Percentiles rank a stretch among this genome's conserved stretches.
phyloP scores from a whole-genome alignment of 2,888 invertebrate species.

The Automeris io region DNA sequence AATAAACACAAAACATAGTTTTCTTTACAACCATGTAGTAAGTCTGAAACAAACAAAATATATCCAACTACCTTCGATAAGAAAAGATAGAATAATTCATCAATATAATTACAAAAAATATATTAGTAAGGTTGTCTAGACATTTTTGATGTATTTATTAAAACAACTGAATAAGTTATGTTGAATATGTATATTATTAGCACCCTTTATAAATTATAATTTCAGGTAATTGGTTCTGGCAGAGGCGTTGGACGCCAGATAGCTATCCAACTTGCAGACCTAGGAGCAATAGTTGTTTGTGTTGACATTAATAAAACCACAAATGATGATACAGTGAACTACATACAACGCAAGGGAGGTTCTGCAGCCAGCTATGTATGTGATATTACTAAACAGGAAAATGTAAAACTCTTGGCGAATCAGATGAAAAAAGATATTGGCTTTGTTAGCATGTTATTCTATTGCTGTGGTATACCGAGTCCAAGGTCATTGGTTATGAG shows the following conservation, averaged over 20 bases:
- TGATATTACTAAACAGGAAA: constrained; percentile 74
- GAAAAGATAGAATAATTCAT: too few relatives aligned
- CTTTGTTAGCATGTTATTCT: constrained; percentile 78
- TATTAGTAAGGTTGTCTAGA: too few relatives aligned
- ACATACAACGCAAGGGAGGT: constrained; percentile 62
- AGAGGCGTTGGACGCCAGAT: constrained; percentile 81
- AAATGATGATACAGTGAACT: constrained; percentile 67
- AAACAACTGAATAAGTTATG: too few relatives aligned
- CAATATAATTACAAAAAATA: too few relatives aligned
- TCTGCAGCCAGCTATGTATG: constrained; percentile 69
- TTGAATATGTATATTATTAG: too few relatives aligned
- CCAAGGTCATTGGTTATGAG: constrained; percentile 70
- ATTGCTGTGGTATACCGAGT: constrained; percentile 80
- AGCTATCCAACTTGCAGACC: constrained; percentile 74
- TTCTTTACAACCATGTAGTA: too few relatives aligned
- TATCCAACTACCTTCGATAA: too few relatives aligned
- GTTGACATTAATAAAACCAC: constrained; percentile 78
- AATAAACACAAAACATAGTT: too few relatives aligned
- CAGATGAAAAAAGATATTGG: constrained; percentile 72
- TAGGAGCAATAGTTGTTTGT: constrained; percentile 79
- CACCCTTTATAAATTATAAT: constrained; percentile 7
- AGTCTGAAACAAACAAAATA: too few relatives aligned
- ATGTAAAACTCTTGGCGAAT: constrained; percentile 59
- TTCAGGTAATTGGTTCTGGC: constrained; percentile 83
- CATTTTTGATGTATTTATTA: too few relatives aligned